Conservation (phyloP, 2,113 vertebrate genomes). For the Muscicapa adusta region DNA sequence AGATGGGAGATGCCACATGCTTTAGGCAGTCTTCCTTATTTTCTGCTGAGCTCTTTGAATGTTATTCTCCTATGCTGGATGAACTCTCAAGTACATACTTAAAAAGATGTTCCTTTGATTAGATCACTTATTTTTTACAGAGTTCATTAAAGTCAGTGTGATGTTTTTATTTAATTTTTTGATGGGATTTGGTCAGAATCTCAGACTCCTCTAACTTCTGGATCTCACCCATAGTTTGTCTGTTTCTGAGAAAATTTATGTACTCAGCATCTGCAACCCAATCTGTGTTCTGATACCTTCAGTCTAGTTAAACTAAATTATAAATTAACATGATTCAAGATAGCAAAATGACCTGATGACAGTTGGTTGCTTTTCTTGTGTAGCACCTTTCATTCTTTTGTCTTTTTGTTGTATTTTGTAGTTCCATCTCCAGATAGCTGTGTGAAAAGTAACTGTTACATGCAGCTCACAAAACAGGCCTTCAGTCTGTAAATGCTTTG, state of each 20-base stretch:
- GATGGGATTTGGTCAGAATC: neutral
- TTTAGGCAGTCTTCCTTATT: neutral
- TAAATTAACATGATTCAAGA: neutral
- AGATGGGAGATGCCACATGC: neutral
- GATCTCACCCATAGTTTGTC: neutral
- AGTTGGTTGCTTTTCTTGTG: neutral
- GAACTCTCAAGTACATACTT: neutral
- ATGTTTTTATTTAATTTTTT: neutral
- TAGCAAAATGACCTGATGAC: neutral
- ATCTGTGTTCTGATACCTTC: neutral
- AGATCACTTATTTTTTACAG: neutral
- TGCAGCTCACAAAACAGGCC: neutral
- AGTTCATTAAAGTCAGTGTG: neutral
- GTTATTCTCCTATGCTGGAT: neutral
- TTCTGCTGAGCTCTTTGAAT: neutral
- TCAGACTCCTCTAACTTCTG: neutral
- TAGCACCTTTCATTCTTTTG: neutral
- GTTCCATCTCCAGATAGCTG: neutral
- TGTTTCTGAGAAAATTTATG: neutral
- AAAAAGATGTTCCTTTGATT: neutral
- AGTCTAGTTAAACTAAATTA: neutral
- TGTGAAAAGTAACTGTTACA: neutral
- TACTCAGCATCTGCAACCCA: neutral
- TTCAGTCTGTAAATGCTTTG: neutral
- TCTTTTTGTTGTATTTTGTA: neutral